Percentiles rank a stretch among this genome's conserved stretches.
These are phyloP conservation scores for Gymnosoma rotundatum DNA, from an alignment of 2,888 invertebrate species.

Conservation along the genomic window DNA sequence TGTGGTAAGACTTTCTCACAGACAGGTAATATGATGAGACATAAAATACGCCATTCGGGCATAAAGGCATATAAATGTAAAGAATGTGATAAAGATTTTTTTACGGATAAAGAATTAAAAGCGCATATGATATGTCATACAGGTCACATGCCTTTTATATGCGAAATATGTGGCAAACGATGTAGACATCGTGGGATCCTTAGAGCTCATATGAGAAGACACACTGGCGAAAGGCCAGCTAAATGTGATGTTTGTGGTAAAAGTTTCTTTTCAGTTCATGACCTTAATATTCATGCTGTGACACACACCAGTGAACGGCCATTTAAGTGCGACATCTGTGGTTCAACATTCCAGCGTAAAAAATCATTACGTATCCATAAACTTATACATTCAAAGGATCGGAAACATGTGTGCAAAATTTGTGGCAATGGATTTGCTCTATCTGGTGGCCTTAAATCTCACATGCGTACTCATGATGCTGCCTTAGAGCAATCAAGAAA, in stretches of 20 bases:
- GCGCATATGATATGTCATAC: conserved; percentile 78
- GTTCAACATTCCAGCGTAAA: conserved; percentile 79
- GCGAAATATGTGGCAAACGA: conserved; percentile 77
- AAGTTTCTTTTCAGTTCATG: conserved; percentile 78
- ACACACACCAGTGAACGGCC: conserved; percentile 79
- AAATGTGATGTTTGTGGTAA: conserved; percentile 78
- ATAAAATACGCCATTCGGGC: conserved; percentile 79
- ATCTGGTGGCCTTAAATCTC: conserved; percentile 79
- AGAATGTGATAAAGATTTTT: conserved; percentile 78
- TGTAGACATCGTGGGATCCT: conserved; percentile 78
- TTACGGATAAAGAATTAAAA: conserved; percentile 77
- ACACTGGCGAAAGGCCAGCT: conserved; percentile 78
- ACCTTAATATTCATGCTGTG: conserved; percentile 79
- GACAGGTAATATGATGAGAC: conserved; percentile 78
- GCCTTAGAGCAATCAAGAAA: conserved; percentile 54
- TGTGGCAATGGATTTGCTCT: conserved; percentile 79
- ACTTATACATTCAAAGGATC: conserved; percentile 77
- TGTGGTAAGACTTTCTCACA: conserved; percentile 79
- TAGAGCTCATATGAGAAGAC: conserved; percentile 78
- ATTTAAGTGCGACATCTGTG: conserved; percentile 74
- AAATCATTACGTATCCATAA: conserved; percentile 80
- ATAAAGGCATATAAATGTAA: conserved; percentile 79
- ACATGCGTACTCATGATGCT: conserved; percentile 77
- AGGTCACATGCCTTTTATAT: conserved; percentile 77
- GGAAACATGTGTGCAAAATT: conserved; percentile 78